A percentile compares a stretch with the other conserved stretches of the same genome.
Evolutionary conservation across 2,113 vertebrate genomes (phyloP).

Genomic region (Daubentonia madagascariensis): DNA sequence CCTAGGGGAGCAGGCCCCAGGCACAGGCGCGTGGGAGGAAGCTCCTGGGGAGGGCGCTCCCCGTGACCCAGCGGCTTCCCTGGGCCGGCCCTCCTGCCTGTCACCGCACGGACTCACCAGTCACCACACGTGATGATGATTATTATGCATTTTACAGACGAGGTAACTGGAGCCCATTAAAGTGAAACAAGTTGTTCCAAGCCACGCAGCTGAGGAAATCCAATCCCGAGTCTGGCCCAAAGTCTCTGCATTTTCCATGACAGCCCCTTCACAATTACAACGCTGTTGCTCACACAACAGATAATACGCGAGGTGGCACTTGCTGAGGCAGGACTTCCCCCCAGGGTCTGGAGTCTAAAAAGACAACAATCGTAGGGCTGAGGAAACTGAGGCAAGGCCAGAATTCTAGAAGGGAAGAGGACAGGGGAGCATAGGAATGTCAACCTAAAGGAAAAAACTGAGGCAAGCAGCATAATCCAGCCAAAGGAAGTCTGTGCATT

Average conservation of each 20-base stretch:
- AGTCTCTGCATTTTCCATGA: neutral
- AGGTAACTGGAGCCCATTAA: neutral
- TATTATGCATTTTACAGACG: neutral
- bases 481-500: too few species aligned
- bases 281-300: fast-evolving
- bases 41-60: fast-evolving
- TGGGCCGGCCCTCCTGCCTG: fast-evolving
- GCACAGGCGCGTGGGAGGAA: neutral
- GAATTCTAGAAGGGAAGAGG: neutral
- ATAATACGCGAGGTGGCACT: fast-evolving
- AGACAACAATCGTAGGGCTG: neutral
- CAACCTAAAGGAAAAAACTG: too few species aligned
- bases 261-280: neutral
- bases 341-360: fast-evolving
- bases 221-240: fast-evolving
- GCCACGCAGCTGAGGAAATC: neutral
- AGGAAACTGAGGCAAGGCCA: neutral
- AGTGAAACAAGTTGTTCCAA: neutral
- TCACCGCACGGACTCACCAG: neutral
- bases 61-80: fast-evolving
- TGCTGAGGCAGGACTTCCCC: neutral
- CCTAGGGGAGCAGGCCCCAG: too few species aligned
- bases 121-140: neutral
- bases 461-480: too few species aligned
- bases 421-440: neutral